Conservation (phyloP, 2,797 vertebrate species). For the Danio jaintianensis region DNA sequence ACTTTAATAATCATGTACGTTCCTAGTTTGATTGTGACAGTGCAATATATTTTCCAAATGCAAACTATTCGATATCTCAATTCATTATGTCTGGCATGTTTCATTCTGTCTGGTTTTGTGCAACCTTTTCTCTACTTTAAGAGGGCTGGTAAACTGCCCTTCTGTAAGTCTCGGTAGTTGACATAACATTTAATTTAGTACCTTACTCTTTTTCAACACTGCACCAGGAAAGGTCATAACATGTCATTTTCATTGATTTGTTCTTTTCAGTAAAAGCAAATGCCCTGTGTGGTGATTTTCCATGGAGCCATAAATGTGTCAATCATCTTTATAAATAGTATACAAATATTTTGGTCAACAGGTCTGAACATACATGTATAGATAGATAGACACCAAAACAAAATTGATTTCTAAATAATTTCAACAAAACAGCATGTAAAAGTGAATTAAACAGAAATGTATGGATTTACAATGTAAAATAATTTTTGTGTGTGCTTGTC, state of each 20-base stretch:
- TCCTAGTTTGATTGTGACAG: conserved; percentile 19
- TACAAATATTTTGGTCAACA: not conserved
- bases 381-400: not conserved
- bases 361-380: not conserved
- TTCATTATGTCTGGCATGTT: not conserved
- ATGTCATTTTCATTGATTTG: conserved; percentile 5
- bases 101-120: not conserved
- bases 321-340: not conserved
- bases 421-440: too few species aligned
- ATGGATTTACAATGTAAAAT: too few species aligned
- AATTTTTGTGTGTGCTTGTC: too few species aligned
- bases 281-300: not conserved
- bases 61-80: not conserved
- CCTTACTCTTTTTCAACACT: not conserved
- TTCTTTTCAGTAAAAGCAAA: not conserved
- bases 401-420: too few species aligned
- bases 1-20: conserved; percentile 29
- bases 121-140: conserved; percentile 41
- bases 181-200: not conserved
- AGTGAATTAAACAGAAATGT: too few species aligned
- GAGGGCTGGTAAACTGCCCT: conserved; percentile 12
- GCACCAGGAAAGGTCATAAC: not conserved
- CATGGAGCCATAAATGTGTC: not conserved
- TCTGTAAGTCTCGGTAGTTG: conserved; percentile 3
- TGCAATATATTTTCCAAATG: not conserved